phyloP scores from a whole-genome alignment of 1,140 invertebrate species.

The Drosophila triauraria region DNA sequence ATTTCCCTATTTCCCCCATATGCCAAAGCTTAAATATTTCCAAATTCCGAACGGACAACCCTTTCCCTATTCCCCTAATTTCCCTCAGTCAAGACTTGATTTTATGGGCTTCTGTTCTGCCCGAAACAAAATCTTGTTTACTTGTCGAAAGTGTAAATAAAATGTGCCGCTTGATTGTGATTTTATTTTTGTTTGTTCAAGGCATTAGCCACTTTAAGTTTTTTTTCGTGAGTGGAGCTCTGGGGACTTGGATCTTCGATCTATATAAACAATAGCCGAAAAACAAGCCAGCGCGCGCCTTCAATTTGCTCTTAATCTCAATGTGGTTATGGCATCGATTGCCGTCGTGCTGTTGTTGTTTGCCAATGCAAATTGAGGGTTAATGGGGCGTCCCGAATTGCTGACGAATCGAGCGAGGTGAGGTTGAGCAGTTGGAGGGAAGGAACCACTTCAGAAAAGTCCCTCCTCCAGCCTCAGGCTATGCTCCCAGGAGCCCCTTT shows the following conservation, averaged over 20 bases:
- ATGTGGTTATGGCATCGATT: slow-evolving; percentile 30
- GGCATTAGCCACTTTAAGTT: slow-evolving; percentile 26
- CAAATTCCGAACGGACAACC: slow-evolving; percentile 5
- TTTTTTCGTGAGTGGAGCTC: slow-evolving; percentile 12
- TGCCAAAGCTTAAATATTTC: slow-evolving; percentile 14
- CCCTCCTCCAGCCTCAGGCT: no score
- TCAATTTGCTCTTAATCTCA: slow-evolving; percentile 47
- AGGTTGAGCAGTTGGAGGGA: background rate
- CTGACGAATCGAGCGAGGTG: slow-evolving; percentile 28
- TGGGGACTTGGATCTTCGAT: background rate
- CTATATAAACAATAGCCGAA: slow-evolving; percentile 22
- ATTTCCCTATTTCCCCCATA: slow-evolving; percentile 1
- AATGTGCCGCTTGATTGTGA: slow-evolving; percentile 23
- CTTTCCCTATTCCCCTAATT: no score
- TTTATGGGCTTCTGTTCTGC: slow-evolving; percentile 11
- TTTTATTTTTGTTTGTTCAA: slow-evolving; percentile 26
- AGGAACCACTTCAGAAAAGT: no score
- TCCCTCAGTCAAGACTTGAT: background rate
- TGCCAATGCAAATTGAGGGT: slow-evolving; percentile 29
- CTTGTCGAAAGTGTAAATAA: slow-evolving; percentile 37
- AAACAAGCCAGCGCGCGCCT: slow-evolving; percentile 15
- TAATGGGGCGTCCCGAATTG: slow-evolving; percentile 49
- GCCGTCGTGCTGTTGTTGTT: slow-evolving; percentile 35
- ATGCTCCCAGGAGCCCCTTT: no score
- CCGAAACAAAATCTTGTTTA: slow-evolving; percentile 19